These are phyloP conservation scores for Lithosia quadra DNA, from an alignment of 2,888 invertebrate genomes.

Conservation along the genomic window DNA sequence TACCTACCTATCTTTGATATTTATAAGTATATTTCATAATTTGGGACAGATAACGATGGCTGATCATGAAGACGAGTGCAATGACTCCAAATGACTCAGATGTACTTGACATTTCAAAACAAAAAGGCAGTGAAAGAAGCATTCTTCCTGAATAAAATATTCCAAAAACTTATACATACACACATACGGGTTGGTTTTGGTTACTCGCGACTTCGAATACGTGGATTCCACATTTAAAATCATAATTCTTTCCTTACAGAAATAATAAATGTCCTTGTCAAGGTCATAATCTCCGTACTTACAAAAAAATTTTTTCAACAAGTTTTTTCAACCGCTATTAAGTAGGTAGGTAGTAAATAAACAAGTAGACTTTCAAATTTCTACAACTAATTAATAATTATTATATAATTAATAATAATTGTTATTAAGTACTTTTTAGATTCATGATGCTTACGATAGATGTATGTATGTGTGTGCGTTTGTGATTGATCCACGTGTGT, in stretches of 20 bases:
- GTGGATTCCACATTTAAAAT: neutral
- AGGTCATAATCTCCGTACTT: neutral
- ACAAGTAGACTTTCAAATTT: neutral
- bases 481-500: conserved; percentile 21
- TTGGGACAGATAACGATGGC: conserved; percentile 10
- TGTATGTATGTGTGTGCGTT: conserved; percentile 6
- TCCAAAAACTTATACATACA: neutral
- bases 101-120: conserved; percentile 9
- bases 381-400: no score
- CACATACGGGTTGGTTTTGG: neutral
- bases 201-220: neutral
- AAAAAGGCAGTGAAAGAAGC: conserved; percentile 3
- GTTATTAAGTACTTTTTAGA: conserved; percentile 27
- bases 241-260: neutral
- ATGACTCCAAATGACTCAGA: conserved; percentile 9
- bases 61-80: conserved; percentile 1
- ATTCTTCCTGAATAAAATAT: no score
- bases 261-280: neutral
- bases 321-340: no score
- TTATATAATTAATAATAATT: conserved; percentile 8
- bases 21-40: neutral
- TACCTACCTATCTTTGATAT: neutral
- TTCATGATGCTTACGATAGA: conserved; percentile 20
- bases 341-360: neutral
- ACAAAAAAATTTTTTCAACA: no score